Evolutionary conservation across 2,113 vertebrate genomes (phyloP).

Genomic region (Ceyx melanurus): DNA sequence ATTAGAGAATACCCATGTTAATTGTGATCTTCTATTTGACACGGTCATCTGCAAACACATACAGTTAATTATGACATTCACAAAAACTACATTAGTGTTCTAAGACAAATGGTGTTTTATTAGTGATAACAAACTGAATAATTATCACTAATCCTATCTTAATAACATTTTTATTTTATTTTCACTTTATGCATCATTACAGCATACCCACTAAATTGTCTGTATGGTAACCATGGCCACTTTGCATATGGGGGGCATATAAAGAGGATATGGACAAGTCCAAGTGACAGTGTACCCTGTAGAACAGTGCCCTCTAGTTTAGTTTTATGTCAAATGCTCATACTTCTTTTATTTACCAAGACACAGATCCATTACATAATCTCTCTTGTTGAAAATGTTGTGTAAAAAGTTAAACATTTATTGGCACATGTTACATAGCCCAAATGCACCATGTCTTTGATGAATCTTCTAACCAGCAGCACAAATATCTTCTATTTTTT

Average conservation of each 20-base stretch:
- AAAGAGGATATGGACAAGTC: neutral
- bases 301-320: neutral
- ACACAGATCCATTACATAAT: neutral
- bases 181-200: neutral
- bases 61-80: neutral
- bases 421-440: neutral
- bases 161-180: neutral
- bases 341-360: neutral
- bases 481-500: no score
- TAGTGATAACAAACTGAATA: neutral
- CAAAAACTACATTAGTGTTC: neutral
- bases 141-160: neutral
- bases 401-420: neutral
- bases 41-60: fast-evolving
- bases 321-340: neutral
- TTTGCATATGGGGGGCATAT: fast-evolving
- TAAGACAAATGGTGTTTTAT: neutral
- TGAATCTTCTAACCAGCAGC: no score
- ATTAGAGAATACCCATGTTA: neutral
- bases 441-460: neutral
- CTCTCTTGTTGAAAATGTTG: neutral
- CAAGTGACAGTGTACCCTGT: neutral
- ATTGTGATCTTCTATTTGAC: neutral
- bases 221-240: fast-evolving
- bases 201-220: neutral